These are phyloP conservation scores for Cichlasoma orientale DNA, from an alignment of 2,797 vertebrate genomes.

Conservation along the genomic window DNA sequence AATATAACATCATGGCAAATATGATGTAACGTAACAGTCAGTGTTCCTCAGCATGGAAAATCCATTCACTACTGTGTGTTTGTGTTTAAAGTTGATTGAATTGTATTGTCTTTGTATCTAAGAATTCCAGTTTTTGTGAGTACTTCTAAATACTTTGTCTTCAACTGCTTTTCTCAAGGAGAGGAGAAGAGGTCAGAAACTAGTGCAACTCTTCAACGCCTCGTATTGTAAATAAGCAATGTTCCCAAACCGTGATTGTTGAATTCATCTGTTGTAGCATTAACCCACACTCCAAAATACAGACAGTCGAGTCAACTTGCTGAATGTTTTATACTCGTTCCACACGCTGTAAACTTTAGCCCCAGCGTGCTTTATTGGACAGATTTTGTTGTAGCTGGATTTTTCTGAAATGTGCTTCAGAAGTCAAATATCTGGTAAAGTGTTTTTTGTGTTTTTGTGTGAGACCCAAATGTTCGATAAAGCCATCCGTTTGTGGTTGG, in stretches of 20 bases:
- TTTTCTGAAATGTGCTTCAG: neutral
- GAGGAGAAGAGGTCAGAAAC: neutral
- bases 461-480: neutral
- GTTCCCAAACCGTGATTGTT: neutral
- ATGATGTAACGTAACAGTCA: neutral
- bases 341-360: neutral
- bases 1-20: neutral
- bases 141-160: neutral
- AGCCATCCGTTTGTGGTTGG: neutral
- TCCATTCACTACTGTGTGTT: neutral
- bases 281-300: neutral
- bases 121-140: rapidly evolving
- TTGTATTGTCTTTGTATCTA: neutral
- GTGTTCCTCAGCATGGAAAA: neutral
- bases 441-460: neutral
- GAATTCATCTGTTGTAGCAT: neutral
- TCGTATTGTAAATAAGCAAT: neutral
- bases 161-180: neutral
- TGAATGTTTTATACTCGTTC: neutral
- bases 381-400: neutral
- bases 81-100: neutral
- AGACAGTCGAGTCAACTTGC: neutral
- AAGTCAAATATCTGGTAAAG: neutral
- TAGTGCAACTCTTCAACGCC: neutral
- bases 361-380: rapidly evolving